phyloP scores from a whole-genome alignment of 92 coral and sea anemone genomes.

The Palythoa caribaeorum region DNA sequence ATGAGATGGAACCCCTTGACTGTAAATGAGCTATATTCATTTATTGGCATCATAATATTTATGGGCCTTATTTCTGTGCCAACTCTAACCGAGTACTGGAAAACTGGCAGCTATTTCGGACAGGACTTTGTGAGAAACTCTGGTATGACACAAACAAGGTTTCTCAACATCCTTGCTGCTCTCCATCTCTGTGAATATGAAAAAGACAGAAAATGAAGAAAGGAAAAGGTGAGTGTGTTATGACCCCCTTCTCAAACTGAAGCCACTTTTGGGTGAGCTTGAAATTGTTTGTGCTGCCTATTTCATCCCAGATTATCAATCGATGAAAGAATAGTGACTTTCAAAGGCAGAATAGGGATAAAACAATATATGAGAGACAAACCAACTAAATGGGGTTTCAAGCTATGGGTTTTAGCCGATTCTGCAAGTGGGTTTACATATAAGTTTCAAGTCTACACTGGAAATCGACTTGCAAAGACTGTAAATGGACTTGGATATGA shows the following conservation, averaged over 20 bases:
- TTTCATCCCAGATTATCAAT: background rate
- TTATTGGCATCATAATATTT: background rate
- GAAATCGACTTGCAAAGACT: constrained; percentile 7
- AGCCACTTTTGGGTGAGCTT: constrained; percentile 1
- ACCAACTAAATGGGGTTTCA: constrained; percentile 31
- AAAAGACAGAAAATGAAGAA: constrained; percentile 5
- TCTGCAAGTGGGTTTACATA: constrained; percentile 1
- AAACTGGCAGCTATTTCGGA: background rate
- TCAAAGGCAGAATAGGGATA: background rate
- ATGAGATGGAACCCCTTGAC: background rate
- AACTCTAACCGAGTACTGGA: background rate
- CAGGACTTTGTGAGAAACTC: background rate
- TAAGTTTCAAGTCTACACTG: constrained; percentile 21
- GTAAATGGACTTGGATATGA: constrained; percentile 20
- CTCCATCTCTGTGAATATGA: constrained; percentile 15
- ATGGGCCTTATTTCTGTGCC: constrained; percentile 6
- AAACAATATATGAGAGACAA: background rate
- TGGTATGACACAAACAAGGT: constrained; percentile 13
- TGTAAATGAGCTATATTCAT: background rate
- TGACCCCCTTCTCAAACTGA: constrained; percentile 32
- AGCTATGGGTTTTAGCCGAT: constrained; percentile 22
- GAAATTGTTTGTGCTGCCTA: constrained; percentile 8
- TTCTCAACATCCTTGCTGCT: constrained; percentile 16
- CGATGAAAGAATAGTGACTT: constrained; percentile 5
- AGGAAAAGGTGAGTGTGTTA: background rate